Percentiles rank a stretch among this genome's conserved stretches.
Conservation (phyloP, 2,888 invertebrate genomes). For the Amiota communis region DNA sequence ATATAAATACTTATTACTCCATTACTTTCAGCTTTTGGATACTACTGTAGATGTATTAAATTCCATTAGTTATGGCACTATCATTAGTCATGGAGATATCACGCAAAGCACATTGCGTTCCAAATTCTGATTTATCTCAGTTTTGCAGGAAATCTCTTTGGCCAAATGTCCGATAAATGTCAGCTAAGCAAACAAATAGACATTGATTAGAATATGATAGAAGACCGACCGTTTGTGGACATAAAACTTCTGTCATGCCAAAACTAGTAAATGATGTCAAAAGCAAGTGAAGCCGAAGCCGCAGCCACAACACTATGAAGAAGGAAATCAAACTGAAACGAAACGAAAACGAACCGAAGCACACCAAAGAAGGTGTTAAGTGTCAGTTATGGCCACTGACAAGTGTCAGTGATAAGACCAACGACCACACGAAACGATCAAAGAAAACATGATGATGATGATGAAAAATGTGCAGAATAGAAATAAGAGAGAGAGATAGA, state of each 20-base stretch:
- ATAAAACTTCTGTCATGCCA: slow-evolving; percentile 18
- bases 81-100: not conserved
- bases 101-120: not conserved
- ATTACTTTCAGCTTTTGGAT: too few species aligned
- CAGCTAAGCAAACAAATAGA: slow-evolving; percentile 15
- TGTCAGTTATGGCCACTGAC: slow-evolving; percentile 56
- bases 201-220: slow-evolving; percentile 28
- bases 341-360: not conserved
- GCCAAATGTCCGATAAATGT: slow-evolving; percentile 26
- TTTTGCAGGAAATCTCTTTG: not conserved
- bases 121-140: not conserved
- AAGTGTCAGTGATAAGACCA: slow-evolving; percentile 54
- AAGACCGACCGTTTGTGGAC: slow-evolving; percentile 15
- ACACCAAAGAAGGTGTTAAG: slow-evolving; percentile 48
- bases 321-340: slow-evolving; percentile 6
- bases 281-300: slow-evolving; percentile 42
- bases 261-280: slow-evolving; percentile 52
- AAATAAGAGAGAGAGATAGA: not conserved
- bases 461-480: not conserved
- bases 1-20: too few species aligned
- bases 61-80: not conserved
- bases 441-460: not conserved
- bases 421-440: slow-evolving; percentile 48
- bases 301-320: slow-evolving; percentile 35
- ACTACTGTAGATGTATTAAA: not conserved